Evolutionary conservation across 1,140 invertebrate species (phyloP).

Genomic region (Aporrectodea caliginosa): DNA sequence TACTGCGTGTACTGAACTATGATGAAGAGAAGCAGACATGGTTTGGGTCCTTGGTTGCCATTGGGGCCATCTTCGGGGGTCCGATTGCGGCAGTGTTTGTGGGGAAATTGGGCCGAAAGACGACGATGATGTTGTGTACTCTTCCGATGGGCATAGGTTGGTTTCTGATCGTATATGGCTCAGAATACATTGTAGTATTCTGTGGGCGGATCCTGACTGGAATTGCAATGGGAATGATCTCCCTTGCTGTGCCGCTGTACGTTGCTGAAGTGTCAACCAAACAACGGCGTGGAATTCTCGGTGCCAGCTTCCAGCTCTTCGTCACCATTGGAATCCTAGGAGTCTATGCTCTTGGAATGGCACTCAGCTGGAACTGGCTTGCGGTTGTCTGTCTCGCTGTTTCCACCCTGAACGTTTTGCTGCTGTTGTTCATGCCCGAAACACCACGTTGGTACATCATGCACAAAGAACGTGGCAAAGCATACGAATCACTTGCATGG

Average conservation of each 20-base stretch:
- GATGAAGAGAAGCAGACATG: no score
- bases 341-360: conserved; percentile 67
- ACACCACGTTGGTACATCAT: conserved; percentile 68
- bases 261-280: conserved; percentile 76
- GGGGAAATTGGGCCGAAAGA: conserved; percentile 19
- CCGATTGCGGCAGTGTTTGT: conserved; percentile 46
- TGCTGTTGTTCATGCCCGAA: conserved; percentile 69
- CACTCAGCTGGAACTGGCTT: conserved; percentile 67
- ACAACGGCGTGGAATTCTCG: conserved; percentile 71
- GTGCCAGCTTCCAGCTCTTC: conserved; percentile 76
- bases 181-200: conserved; percentile 59
- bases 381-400: conserved; percentile 66
- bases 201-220: conserved; percentile 68
- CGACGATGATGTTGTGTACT: conserved; percentile 27
- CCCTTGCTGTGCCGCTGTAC: conserved; percentile 72
- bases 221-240: conserved; percentile 66
- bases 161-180: conserved; percentile 58
- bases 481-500: conserved; percentile 63
- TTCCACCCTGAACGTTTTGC: conserved; percentile 64
- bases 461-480: conserved; percentile 65
- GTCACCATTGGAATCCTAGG: conserved; percentile 83
- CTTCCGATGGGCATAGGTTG: conserved; percentile 29
- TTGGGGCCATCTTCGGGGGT: conserved; percentile 73
- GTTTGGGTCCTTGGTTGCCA: conserved; percentile 83
- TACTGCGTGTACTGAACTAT: no score